A percentile compares a stretch with the other conserved stretches of the same genome.
These are phyloP conservation scores for Pheosia tremula DNA, from an alignment of 2,888 invertebrate species.

Conservation along the genomic window DNA sequence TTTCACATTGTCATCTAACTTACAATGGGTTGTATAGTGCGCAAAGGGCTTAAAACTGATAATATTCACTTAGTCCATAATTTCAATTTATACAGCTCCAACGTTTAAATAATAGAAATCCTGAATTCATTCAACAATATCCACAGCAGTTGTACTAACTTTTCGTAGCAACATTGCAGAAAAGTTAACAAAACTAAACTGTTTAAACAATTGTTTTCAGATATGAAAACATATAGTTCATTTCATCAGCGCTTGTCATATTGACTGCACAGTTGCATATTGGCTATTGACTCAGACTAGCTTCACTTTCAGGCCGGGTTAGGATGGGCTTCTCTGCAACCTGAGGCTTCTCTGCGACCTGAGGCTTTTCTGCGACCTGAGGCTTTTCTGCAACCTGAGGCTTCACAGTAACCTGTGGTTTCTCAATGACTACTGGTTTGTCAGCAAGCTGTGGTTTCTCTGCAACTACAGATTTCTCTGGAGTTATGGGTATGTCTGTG, in stretches of 20 bases:
- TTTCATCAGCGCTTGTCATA: conserved; percentile 53
- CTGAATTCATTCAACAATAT: conserved; percentile 41
- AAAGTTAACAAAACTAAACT: conserved; percentile 43
- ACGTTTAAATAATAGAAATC: conserved; percentile 38
- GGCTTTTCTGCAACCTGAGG: conserved; percentile 46
- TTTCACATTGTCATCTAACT: too few relatives aligned
- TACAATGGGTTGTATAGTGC: not conserved
- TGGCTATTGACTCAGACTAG: conserved; percentile 75
- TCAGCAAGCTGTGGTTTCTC: conserved; percentile 58
- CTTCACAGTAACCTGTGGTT: conserved; percentile 53
- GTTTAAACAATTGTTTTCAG: conserved; percentile 70
- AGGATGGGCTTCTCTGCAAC: conserved; percentile 66
- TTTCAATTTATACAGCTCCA: conserved; percentile 40
- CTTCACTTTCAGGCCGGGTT: conserved; percentile 65
- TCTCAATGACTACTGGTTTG: conserved; percentile 64
- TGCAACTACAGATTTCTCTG: conserved; percentile 42
- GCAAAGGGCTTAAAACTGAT: conserved; percentile 21
- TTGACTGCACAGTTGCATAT: conserved; percentile 63
- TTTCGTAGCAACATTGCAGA: conserved; percentile 33
- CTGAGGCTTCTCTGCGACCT: conserved; percentile 58
- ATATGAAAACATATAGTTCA: conserved; percentile 75
- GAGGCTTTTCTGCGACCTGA: conserved; percentile 47
- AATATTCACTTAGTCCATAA: conserved; percentile 37
- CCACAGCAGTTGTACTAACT: conserved; percentile 26
- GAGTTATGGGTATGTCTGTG: conserved; percentile 38